Percentiles rank a stretch among this genome's conserved stretches.
phyloP scores from a whole-genome alignment of 2,113 vertebrate genomes.

The Lagopus leucura region DNA sequence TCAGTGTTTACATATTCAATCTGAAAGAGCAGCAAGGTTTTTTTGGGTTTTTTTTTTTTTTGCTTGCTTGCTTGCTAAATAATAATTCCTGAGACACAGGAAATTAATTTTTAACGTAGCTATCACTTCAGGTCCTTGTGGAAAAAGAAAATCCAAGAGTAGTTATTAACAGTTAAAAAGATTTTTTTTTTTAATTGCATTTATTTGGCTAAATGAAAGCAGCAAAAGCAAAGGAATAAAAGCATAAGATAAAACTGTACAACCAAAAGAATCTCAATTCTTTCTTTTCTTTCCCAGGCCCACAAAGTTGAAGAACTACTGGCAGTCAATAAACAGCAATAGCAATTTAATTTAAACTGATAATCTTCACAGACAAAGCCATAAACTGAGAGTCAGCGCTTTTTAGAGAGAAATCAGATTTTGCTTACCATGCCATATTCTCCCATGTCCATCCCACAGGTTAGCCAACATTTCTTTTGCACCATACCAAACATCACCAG shows the following conservation, averaged over 20 bases:
- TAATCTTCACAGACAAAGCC: background rate
- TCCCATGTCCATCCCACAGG: constrained; percentile 93
- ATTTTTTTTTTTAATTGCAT: background rate
- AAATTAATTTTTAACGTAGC: background rate
- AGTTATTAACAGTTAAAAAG: background rate
- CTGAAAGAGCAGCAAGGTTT: background rate
- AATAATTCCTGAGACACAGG: background rate
- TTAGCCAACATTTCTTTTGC: constrained; percentile 89
- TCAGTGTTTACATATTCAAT: background rate
- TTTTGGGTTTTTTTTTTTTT: background rate
- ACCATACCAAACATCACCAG: constrained; percentile 90
- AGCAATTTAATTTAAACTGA: background rate
- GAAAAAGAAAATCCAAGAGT: background rate
- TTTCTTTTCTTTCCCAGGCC: background rate
- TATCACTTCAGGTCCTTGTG: background rate
- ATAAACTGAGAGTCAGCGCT: background rate
- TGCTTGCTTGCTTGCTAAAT: background rate
- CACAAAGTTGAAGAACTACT: background rate
- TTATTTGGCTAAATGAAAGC: background rate
- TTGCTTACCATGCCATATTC: constrained; percentile 94
- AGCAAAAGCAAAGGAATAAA: background rate
- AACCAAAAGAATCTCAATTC: background rate
- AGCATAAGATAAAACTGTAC: background rate
- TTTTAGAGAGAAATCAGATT: background rate
- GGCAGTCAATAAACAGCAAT: background rate